Percentiles rank a stretch among this genome's conserved stretches.
Evolutionary conservation across 2,797 vertebrate genomes (phyloP).

Genomic region (Spondyliosoma cantharus): DNA sequence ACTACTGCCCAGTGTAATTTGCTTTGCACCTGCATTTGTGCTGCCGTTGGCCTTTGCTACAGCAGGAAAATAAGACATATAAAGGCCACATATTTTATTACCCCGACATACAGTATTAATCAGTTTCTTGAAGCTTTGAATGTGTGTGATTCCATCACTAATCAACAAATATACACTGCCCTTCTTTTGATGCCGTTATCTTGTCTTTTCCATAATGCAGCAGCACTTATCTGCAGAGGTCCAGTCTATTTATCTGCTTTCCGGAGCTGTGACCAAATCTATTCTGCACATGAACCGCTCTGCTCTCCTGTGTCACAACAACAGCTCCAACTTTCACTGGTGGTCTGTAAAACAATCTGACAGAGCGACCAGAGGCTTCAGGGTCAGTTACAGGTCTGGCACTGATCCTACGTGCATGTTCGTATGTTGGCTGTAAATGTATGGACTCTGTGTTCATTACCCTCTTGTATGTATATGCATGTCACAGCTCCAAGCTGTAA

Average conservation of each 20-base stretch:
- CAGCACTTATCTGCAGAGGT: conserved; percentile 50
- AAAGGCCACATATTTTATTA: conserved; percentile 43
- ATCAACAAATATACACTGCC: conserved; percentile 56
- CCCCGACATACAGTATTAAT: conserved; percentile 46
- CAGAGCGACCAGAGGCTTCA: conserved; percentile 22
- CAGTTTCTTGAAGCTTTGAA: conserved; percentile 19
- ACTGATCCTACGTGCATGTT: conserved; percentile 32
- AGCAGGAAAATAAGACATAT: background rate
- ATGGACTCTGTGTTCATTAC: conserved; percentile 14
- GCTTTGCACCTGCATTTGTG: conserved; percentile 14
- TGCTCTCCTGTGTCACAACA: conserved; percentile 53
- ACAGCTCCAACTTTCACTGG: conserved; percentile 57
- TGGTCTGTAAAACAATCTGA: conserved; percentile 65
- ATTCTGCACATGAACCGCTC: conserved; percentile 43
- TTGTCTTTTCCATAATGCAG: conserved; percentile 68
- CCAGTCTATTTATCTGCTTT: conserved; percentile 42
- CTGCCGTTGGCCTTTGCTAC: background rate
- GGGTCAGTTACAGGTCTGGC: conserved; percentile 73
- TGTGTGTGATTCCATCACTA: conserved; percentile 40
- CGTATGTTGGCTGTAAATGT: conserved; percentile 26
- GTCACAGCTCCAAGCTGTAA: conserved; percentile 58
- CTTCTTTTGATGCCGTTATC: conserved; percentile 37
- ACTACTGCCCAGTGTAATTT: background rate
- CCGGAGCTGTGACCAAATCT: conserved; percentile 45
- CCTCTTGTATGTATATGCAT: conserved; percentile 14